Conservation (phyloP, 2,888 invertebrate genomes). For the Clivina fossor region DNA sequence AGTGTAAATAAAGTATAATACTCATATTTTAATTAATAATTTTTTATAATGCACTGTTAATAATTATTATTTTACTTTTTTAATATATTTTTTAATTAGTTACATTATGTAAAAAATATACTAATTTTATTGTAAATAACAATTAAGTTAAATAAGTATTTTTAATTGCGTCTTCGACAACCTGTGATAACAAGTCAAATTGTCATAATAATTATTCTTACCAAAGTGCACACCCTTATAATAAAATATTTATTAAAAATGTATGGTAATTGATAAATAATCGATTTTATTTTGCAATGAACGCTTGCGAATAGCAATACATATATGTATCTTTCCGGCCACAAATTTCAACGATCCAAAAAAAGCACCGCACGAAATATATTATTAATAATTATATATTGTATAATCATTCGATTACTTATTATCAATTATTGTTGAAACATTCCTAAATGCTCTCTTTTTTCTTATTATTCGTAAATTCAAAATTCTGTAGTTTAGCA, state of each 20-base stretch:
- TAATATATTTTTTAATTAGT: too few species aligned
- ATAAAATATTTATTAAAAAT: too few species aligned
- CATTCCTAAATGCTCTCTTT: constrained; percentile 26
- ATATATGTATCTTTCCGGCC: constrained; percentile 29
- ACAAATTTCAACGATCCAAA: constrained; percentile 21
- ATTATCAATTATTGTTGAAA: constrained; percentile 16
- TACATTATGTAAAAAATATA: too few species aligned
- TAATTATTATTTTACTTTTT: too few species aligned
- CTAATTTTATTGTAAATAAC: too few species aligned
- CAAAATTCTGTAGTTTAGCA: too few species aligned
- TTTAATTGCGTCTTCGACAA: constrained; percentile 8
- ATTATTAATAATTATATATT: constrained; percentile 2
- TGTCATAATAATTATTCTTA: background rate
- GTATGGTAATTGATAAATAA: too few species aligned
- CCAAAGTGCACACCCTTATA: background rate
- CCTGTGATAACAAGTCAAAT: constrained; percentile 15
- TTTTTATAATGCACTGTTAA: too few species aligned
- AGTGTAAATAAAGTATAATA: too few species aligned
- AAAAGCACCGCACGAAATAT: constrained; percentile 12
- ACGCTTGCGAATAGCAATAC: constrained; percentile 23
- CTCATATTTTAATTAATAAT: too few species aligned
- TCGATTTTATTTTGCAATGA: constrained; percentile 25
- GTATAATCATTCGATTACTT: constrained; percentile 15
- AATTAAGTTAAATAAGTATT: too few species aligned
- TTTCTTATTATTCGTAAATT: constrained; percentile 8